Evolutionary conservation across 2,797 vertebrate genomes (phyloP).

Genomic region (Sebastes taczanowskii): DNA sequence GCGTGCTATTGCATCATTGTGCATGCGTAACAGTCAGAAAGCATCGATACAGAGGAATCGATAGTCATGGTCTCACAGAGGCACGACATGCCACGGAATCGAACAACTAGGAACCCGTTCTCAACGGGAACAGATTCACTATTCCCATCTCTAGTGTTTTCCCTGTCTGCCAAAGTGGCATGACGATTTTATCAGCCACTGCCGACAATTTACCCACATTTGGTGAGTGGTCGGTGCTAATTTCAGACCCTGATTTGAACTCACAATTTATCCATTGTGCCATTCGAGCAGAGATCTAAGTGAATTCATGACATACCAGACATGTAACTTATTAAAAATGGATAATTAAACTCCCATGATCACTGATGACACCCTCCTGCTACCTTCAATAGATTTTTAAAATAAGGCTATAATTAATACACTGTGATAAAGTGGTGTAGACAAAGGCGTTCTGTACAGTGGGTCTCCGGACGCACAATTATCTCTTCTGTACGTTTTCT

Average conservation of each 20-base stretch:
- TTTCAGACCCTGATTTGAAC: not conserved
- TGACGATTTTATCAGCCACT: no score
- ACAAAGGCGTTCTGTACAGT: conserved; percentile 40
- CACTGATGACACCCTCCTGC: not conserved
- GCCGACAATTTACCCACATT: no score
- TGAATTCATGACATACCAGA: conserved; percentile 3
- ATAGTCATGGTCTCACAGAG: no score
- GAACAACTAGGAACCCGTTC: no score
- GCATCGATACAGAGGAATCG: no score
- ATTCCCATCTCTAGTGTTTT: no score
- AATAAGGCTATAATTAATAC: conserved; percentile 45
- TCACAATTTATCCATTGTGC: not conserved
- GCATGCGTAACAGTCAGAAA: no score
- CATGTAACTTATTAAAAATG: not conserved
- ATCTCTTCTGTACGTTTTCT: conserved; percentile 67
- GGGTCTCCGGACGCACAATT: conserved; percentile 42
- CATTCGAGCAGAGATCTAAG: not conserved
- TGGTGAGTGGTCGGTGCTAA: no score
- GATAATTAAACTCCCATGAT: not conserved
- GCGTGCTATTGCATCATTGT: no score
- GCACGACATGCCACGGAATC: no score
- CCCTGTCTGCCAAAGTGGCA: no score
- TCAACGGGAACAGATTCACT: no score
- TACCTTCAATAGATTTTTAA: conserved; percentile 12
- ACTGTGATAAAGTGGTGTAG: conserved; percentile 27